Evolutionary conservation across 2,888 invertebrate species (phyloP).

Genomic region (Microctonus brassicae): DNA sequence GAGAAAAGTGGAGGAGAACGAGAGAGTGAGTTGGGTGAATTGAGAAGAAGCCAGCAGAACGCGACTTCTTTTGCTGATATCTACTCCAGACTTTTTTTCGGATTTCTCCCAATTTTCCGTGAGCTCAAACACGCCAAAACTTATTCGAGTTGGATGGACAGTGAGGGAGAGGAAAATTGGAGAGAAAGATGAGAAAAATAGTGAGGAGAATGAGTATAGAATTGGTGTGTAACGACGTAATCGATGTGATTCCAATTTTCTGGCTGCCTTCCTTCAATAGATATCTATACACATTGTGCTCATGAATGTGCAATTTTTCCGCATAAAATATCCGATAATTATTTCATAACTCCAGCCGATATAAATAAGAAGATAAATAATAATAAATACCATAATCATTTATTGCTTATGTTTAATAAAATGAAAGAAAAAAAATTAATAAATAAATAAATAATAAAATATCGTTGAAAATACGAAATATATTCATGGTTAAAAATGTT

Average conservation of each 20-base stretch:
- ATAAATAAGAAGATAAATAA: neutral
- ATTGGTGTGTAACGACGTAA: conserved; percentile 41
- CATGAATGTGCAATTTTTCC: conserved; percentile 47
- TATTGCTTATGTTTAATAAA: too few species aligned
- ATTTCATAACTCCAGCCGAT: conserved; percentile 55
- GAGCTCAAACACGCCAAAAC: conserved; percentile 35
- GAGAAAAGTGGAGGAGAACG: neutral
- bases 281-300: conserved; percentile 37
- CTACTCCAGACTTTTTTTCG: conserved; percentile 25
- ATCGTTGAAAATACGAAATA: too few species aligned
- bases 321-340: conserved; percentile 54
- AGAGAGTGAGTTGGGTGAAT: neutral
- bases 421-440: too few species aligned
- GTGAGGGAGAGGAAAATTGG: neutral
- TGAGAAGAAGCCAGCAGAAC: neutral
- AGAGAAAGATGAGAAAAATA: conserved; percentile 15
- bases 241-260: conserved; percentile 58
- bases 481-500: too few species aligned
- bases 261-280: conserved; percentile 56
- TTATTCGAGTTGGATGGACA: conserved; percentile 10
- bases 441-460: too few species aligned
- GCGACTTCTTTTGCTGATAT: conserved; percentile 21
- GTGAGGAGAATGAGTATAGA: neutral
- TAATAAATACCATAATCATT: neutral
- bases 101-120: conserved; percentile 34